These are phyloP conservation scores for Dasysyrphus albostriatus DNA, from an alignment of 2,888 invertebrate genomes.

Conservation along the genomic window DNA sequence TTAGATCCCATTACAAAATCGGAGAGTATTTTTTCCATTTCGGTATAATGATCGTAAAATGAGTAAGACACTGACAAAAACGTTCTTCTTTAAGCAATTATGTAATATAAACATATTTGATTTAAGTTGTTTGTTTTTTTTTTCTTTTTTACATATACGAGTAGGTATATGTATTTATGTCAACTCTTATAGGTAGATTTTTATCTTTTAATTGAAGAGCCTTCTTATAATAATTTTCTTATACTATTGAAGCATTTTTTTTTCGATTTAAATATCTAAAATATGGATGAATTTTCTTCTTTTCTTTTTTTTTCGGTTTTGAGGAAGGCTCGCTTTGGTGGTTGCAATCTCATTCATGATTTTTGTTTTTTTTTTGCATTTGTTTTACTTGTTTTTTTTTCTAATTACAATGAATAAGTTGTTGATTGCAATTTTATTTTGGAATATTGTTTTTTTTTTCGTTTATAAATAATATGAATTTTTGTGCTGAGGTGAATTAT, in stretches of 20 bases:
- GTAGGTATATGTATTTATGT: slow-evolving; percentile 14
- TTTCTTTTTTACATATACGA: slow-evolving; percentile 22
- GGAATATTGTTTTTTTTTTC: slow-evolving; percentile 20
- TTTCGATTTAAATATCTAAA: slow-evolving; percentile 37
- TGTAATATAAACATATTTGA: slow-evolving; percentile 36
- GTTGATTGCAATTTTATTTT: slow-evolving; percentile 20
- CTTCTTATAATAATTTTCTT: slow-evolving; percentile 32
- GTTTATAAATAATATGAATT: slow-evolving; percentile 26
- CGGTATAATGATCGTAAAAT: slow-evolving; percentile 38
- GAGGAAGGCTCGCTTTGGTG: slow-evolving; percentile 63
- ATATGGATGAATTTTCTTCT: slow-evolving; percentile 25
- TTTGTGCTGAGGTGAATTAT: slow-evolving; percentile 64
- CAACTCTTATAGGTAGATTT: neutral
- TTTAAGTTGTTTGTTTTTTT: slow-evolving; percentile 33
- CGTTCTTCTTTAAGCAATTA: slow-evolving; percentile 43
- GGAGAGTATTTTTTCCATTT: slow-evolving; percentile 30
- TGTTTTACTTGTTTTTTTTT: neutral
- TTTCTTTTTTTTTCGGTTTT: slow-evolving; percentile 4
- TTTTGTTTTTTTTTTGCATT: neutral
- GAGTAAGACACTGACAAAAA: slow-evolving; percentile 46
- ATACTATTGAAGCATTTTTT: slow-evolving; percentile 55
- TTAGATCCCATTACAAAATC: slow-evolving; percentile 57
- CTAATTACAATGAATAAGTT: slow-evolving; percentile 18
- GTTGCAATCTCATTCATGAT: slow-evolving; percentile 40
- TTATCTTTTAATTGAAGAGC: slow-evolving; percentile 45